These are phyloP conservation scores for Rhizomys pruinosus DNA, from an alignment of 2,113 vertebrate species.

Conservation along the genomic window DNA sequence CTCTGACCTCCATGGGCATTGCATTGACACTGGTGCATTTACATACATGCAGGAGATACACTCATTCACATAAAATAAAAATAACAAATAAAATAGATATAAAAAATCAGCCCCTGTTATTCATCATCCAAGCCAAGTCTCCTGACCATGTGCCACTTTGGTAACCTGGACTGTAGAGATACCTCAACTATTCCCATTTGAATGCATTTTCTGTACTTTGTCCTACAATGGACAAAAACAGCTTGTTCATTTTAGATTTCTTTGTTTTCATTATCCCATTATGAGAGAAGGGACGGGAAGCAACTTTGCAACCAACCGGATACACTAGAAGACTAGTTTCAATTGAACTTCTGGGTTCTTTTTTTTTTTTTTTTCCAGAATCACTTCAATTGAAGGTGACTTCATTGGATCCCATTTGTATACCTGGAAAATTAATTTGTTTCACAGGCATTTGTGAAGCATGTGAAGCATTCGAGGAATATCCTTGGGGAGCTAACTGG, in stretches of 20 bases:
- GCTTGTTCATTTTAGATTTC: not conserved
- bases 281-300: not conserved
- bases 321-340: not conserved
- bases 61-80: too few relatives aligned
- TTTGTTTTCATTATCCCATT: not conserved
- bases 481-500: not conserved
- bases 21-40: too few relatives aligned
- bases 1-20: too few relatives aligned
- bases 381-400: not conserved
- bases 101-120: not conserved
- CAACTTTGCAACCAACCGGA: not conserved
- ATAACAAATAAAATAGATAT: too few relatives aligned
- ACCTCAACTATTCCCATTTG: not conserved
- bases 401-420: not conserved
- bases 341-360: not conserved
- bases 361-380: too few relatives aligned
- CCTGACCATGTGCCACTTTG: too few relatives aligned
- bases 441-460: not conserved
- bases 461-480: not conserved
- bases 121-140: not conserved
- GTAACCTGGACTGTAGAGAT: not conserved
- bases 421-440: conserved; percentile 8
- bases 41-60: too few relatives aligned
- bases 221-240: not conserved
- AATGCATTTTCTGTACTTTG: not conserved